Base-by-base conservation (phyloP, 2,888 invertebrate species). In the Prostheceraeus crozeri region DNA sequence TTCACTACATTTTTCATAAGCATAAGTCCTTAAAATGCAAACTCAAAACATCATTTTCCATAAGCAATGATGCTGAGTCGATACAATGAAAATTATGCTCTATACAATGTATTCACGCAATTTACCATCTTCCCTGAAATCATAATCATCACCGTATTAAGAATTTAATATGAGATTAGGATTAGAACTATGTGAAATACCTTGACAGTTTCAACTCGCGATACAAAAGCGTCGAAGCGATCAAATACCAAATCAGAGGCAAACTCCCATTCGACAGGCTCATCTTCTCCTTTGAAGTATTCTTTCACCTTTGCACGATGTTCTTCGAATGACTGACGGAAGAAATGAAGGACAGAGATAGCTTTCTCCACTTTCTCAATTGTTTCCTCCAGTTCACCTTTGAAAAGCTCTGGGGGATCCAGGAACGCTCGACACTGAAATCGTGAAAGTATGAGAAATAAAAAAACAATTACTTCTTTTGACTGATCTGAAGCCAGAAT, bases 301-400 rank as follows among this genome's bases (percentile, higher is more conserved):
- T 69, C 69, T 59, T 68, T 67, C n/a, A 77, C 65, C 64, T 73
- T 75, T 14, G 62, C 65, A 35, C 70, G 70, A 65, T 77, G 72
- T 2, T 71, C 70, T 54, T 73, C 72, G 64, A 74, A 77, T 10
- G 70, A 68, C 3, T 67, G 65, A 33, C 68, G 69, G 68, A 75
- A 77, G 21, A 66, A 64, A 27, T 68, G 65, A 25, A 76, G 65
- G 6, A 72, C 69, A 57, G 68, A 65, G 56, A 68, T 62, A 14
- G 75, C 69, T 57, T 68, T 68, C 19, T 68, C 76, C 10, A 91
- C 85, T 63, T 89, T 82, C 73, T 84, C 85, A 73, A 87, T 84
- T 0, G 89, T 87, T 79, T 93, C 93, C 71, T 90, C 90, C 36
- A 90, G 86, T 68, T 93, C 93, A 66, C 89, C 89, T 73, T 91